A percentile compares a stretch with the other conserved stretches of the same genome.
Conservation (phyloP, 2,888 invertebrate species). For the Helleia helle region DNA sequence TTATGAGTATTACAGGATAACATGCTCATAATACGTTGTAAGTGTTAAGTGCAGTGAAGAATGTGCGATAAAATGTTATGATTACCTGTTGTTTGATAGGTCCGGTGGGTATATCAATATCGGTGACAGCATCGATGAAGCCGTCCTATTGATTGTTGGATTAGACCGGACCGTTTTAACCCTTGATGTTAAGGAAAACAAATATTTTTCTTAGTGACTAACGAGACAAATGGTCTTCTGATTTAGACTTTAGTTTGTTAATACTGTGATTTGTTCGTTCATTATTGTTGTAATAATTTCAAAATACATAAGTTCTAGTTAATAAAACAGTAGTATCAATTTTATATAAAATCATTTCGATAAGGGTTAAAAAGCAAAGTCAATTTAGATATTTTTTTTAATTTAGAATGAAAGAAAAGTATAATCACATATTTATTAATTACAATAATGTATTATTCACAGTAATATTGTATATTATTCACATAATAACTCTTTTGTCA, state of each 20-base stretch:
- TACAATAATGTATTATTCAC: background rate
- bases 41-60: background rate
- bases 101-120: slow-evolving; percentile 73
- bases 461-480: background rate
- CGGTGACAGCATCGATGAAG: slow-evolving; percentile 71
- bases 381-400: background rate
- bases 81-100: slow-evolving; percentile 65
- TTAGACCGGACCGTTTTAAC: slow-evolving; percentile 72
- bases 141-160: slow-evolving; percentile 70
- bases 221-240: slow-evolving; percentile 14
- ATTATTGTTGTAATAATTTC: too few relatives aligned
- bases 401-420: too few relatives aligned
- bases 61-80: slow-evolving; percentile 17
- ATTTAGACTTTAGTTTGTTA: too few relatives aligned
- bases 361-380: slow-evolving; percentile 10
- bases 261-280: too few relatives aligned
- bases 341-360: too few relatives aligned
- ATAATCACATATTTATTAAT: slow-evolving; percentile 21
- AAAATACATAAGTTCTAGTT: too few relatives aligned
- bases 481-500: background rate
- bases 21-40: background rate
- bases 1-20: background rate
- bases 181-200: slow-evolving; percentile 56
- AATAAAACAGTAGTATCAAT: too few relatives aligned
- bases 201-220: slow-evolving; percentile 50